Evolutionary conservation across 1,140 invertebrate genomes (phyloP).

Genomic region (Lanistes nyassanus): DNA sequence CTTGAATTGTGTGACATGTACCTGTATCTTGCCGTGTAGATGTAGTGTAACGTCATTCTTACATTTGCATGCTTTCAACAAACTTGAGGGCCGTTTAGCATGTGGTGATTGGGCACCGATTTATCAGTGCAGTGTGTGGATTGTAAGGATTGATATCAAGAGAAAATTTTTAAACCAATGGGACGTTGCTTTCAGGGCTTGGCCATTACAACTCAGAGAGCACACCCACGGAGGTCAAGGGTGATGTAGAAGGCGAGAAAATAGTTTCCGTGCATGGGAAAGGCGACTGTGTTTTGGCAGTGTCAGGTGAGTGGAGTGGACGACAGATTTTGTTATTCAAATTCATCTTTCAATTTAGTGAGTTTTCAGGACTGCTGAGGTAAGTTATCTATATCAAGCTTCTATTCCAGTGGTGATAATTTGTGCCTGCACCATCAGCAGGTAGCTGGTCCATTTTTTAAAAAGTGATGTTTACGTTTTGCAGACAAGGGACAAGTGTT

Average conservation of each 20-base stretch:
- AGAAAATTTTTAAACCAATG: background rate
- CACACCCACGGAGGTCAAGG: conserved; percentile 71
- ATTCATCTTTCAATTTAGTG: no score
- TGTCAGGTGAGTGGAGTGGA: conserved; percentile 76
- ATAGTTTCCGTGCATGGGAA: conserved; percentile 84
- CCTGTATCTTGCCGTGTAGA: background rate
- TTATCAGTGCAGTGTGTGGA: no score
- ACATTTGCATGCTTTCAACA: background rate
- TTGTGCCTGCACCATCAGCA: background rate
- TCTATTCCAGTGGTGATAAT: background rate
- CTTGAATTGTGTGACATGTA: background rate
- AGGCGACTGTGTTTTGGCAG: conserved; percentile 88
- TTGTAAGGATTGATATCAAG: background rate
- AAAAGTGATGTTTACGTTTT: conserved; percentile 30
- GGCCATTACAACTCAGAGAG: conserved; percentile 52
- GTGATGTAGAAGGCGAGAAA: conserved; percentile 83
- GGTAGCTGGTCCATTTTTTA: background rate
- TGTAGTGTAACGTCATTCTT: background rate
- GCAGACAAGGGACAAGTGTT: conserved; percentile 91
- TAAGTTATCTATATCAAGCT: background rate
- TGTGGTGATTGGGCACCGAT: no score
- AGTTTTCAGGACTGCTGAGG: no score
- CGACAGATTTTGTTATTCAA: no score
- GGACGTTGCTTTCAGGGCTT: conserved; percentile 48
- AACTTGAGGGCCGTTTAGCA: no score